A percentile compares a stretch with the other conserved stretches of the same genome.
These are phyloP conservation scores for Drosophila melanosoma DNA, from an alignment of 2,888 invertebrate species.

Conservation along the genomic window DNA sequence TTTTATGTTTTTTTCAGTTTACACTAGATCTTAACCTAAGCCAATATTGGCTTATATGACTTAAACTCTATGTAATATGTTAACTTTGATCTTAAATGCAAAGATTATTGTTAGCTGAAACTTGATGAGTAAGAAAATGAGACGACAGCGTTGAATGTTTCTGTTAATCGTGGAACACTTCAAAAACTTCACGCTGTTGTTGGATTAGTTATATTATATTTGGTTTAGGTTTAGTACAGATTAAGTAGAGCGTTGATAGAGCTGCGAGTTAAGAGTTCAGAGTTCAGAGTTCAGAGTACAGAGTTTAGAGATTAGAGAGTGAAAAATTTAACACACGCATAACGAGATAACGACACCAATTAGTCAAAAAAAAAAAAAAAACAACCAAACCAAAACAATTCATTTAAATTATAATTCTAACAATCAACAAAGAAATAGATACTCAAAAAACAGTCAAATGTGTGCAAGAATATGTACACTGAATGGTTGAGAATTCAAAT, in stretches of 20 bases:
- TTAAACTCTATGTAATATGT: slow-evolving; percentile 54
- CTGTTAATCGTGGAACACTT: slow-evolving; percentile 7
- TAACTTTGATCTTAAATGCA: slow-evolving; percentile 65
- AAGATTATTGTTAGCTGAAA: slow-evolving; percentile 62
- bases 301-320: slow-evolving; percentile 60
- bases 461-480: slow-evolving; percentile 53
- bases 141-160: slow-evolving; percentile 3
- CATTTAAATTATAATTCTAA: slow-evolving; percentile 31
- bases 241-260: slow-evolving; percentile 47
- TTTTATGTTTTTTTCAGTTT: slow-evolving; percentile 24
- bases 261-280: slow-evolving; percentile 35
- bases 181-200: slow-evolving; percentile 22
- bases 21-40: slow-evolving; percentile 70
- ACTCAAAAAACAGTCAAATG: slow-evolving; percentile 49
- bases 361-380: slow-evolving; percentile 42
- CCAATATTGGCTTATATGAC: slow-evolving; percentile 43
- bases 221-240: slow-evolving; percentile 45
- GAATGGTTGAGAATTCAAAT: slow-evolving; percentile 18
- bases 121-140: slow-evolving; percentile 48
- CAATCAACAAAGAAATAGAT: slow-evolving; percentile 14
- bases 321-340: slow-evolving; percentile 80
- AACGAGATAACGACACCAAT: slow-evolving; percentile 77
- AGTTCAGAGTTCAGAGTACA: slow-evolving; percentile 33
- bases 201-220: slow-evolving; percentile 31
- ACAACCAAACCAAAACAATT: slow-evolving; percentile 21